Evolutionary conservation across 2,113 vertebrate genomes (phyloP), one percentile per base, ranked within the genome.

Genomic region (Salminus brasiliensis): DNA sequence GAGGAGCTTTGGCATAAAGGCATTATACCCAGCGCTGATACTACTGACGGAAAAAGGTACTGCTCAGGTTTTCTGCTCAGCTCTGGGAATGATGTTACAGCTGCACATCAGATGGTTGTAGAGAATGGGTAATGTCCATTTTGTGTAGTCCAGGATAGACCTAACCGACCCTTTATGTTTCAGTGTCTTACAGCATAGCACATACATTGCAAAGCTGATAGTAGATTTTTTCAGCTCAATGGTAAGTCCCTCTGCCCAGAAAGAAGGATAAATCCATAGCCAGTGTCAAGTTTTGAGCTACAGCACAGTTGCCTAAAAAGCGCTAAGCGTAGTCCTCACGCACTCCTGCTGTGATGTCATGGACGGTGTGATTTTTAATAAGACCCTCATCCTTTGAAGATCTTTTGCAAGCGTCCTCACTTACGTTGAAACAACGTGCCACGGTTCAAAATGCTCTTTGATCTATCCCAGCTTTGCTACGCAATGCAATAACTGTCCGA

Each of bases 331-430:
- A 34, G 65, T 84, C 72, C 77, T 76, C 62, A 82, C 45, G 27
- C 43, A 68, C 39, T 74, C 78, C 73, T 69, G 27, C 85, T 21
- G 68, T 41, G 78, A 32, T 78, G 16, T 12, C 15, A 55, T 55
- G 43, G 3, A 55, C 23, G 52, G 32, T 74, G 29, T 49, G 52
- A 78, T 73, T 74, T 82, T 90, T 88, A 86, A 84, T 88, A 86
- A 87, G 88, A 88, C 80, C 74, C 63, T 43, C 78, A 76, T 77
- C 74, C 88, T 91, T 91, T 92, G 88, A 92, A 90, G 88, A 85
- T 55, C 84, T 86, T 83, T 75, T 79, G 87, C 77, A 87, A 79
- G 83, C 79, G 34, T 86, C 80, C 80, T 84, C 72, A 23, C n/a
- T 59, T 45, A 76, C 78, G 81, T 74, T 85, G 86, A 90, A 89